Percentiles rank a stretch among this genome's conserved stretches.
Conservation (phyloP, 2,888 invertebrate genomes). For the Aphodius sticticus region DNA sequence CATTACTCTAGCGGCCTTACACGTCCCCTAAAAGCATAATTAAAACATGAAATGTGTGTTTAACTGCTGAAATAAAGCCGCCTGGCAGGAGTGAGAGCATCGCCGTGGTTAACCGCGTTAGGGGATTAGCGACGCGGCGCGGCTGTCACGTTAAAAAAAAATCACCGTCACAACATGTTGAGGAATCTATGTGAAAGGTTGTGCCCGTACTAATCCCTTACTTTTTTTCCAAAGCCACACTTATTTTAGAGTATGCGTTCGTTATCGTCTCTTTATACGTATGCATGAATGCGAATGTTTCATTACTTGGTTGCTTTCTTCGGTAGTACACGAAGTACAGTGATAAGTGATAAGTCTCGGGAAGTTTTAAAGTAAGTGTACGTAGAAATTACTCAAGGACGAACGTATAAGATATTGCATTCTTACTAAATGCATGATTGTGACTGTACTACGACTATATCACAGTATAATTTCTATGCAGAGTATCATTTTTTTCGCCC, state of each 20-base stretch:
- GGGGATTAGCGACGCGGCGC: neutral
- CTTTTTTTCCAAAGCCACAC: neutral
- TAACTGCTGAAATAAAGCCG: constrained; percentile 55
- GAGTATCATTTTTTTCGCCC: too few species aligned
- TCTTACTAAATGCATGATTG: too few species aligned
- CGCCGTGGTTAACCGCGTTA: constrained; percentile 37
- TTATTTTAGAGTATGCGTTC: neutral
- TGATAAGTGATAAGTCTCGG: neutral
- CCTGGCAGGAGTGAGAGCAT: constrained; percentile 44
- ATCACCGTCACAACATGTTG: neutral
- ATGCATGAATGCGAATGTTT: neutral
- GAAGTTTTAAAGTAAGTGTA: neutral
- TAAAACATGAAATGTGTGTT: constrained; percentile 57
- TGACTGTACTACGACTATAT: too few species aligned
- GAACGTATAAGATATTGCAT: too few species aligned
- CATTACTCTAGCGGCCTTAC: neutral
- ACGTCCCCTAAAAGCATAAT: constrained; percentile 55
- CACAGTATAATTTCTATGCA: too few species aligned
- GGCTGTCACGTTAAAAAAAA: neutral
- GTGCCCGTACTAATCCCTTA: neutral
- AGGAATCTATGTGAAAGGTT: neutral
- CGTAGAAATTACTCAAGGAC: neutral
- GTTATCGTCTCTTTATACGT: neutral
- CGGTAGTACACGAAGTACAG: neutral
- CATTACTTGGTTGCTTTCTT: neutral